Percentiles rank a stretch among this genome's conserved stretches.
These are phyloP conservation scores for Lordiphosa andalusiaca DNA, from an alignment of 2,888 invertebrate genomes.

Conservation along the genomic window DNA sequence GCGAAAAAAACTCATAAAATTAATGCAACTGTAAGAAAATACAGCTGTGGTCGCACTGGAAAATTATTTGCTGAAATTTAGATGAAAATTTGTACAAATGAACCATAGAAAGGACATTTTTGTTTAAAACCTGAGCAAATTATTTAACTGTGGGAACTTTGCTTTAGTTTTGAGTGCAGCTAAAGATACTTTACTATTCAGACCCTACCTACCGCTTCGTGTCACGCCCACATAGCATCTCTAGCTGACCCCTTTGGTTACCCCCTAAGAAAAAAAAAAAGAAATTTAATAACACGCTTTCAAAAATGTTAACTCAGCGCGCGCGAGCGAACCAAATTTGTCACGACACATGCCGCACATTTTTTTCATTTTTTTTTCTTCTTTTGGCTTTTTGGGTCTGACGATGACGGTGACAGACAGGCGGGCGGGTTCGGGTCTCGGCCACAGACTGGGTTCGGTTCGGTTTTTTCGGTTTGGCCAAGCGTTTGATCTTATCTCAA, in stretches of 20 bases:
- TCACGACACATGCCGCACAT: slow-evolving; percentile 73
- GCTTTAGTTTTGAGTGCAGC: too few species aligned
- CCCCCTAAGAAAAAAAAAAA: slow-evolving; percentile 11
- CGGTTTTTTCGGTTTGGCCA: slow-evolving; percentile 35
- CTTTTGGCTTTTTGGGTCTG: slow-evolving; percentile 21
- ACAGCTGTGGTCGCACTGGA: too few species aligned
- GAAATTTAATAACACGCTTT: slow-evolving; percentile 74
- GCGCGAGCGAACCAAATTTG: slow-evolving; percentile 69
- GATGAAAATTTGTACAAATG: too few species aligned
- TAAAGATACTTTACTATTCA: too few species aligned
- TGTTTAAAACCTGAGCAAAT: too few species aligned
- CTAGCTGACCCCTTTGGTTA: slow-evolving; percentile 19
- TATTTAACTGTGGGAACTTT: too few species aligned
- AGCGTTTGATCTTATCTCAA: slow-evolving; percentile 74
- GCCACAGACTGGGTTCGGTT: slow-evolving; percentile 21
- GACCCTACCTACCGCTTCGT: too few species aligned
- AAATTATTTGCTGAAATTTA: too few species aligned
- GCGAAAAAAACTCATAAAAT: too few species aligned
- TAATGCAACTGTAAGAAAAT: too few species aligned
- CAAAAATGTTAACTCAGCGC: slow-evolving; percentile 71
- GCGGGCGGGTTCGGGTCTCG: slow-evolving; percentile 39
- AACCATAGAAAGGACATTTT: too few species aligned
- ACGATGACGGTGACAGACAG: slow-evolving; percentile 69
- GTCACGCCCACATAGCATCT: background rate
- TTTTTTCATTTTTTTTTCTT: slow-evolving; percentile 28